Evolutionary conservation across 2,113 vertebrate species (phyloP).

Genomic region (Notothenia rossii): DNA sequence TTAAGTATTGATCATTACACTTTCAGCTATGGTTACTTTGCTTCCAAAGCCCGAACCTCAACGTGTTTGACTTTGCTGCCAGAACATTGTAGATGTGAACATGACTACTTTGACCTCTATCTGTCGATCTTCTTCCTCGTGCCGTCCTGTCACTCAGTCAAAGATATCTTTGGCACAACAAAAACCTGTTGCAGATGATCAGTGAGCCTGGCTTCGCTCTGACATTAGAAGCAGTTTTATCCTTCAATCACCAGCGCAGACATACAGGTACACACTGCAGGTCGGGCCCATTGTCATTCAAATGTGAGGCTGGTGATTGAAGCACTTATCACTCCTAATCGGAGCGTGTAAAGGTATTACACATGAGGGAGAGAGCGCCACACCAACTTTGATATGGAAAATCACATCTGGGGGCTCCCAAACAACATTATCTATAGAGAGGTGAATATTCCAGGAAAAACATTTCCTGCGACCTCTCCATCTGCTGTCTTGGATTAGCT

Average conservation of each 20-base stretch:
- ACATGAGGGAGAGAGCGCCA: slow-evolving; percentile 42
- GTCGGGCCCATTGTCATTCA: slow-evolving; percentile 57
- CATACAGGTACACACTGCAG: slow-evolving; percentile 20
- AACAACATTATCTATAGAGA: slow-evolving; percentile 73
- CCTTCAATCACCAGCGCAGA: slow-evolving; percentile 38
- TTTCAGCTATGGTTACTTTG: slow-evolving; percentile 1
- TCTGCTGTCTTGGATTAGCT: slow-evolving; percentile 63
- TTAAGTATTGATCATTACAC: too few species aligned
- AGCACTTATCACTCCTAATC: slow-evolving; percentile 70
- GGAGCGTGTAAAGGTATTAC: slow-evolving; percentile 65
- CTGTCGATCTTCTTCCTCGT: slow-evolving; percentile 18
- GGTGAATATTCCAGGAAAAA: slow-evolving; percentile 44
- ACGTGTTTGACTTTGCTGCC: background rate
- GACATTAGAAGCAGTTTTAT: slow-evolving; percentile 52
- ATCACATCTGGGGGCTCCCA: slow-evolving; percentile 63
- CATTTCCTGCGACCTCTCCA: slow-evolving; percentile 30
- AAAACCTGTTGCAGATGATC: slow-evolving; percentile 54
- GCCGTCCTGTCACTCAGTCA: slow-evolving; percentile 23
- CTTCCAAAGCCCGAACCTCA: background rate
- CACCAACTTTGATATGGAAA: slow-evolving; percentile 74
- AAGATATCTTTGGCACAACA: slow-evolving; percentile 6
- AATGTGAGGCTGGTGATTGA: slow-evolving; percentile 55
- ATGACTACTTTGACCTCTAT: slow-evolving; percentile 12
- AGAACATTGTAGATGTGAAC: background rate
- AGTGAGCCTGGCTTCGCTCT: slow-evolving; percentile 27